phyloP scores from a whole-genome alignment of 2,888 invertebrate genomes.

The Zygaena filipendulae region DNA sequence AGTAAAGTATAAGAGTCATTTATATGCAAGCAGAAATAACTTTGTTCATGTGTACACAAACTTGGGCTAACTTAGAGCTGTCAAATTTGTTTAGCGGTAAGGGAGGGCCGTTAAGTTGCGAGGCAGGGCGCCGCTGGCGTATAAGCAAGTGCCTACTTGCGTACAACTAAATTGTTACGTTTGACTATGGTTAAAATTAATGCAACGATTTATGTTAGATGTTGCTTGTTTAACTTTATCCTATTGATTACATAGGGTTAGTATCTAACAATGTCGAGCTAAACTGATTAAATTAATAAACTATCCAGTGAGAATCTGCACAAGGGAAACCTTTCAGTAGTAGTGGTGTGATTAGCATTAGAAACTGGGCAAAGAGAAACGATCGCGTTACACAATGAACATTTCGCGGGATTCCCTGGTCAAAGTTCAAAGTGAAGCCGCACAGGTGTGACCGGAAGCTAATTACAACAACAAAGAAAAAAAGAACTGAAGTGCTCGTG shows the following conservation, averaged over 20 bases:
- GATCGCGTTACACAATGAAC: slow-evolving; percentile 51
- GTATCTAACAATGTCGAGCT: background rate
- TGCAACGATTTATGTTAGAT: slow-evolving; percentile 52
- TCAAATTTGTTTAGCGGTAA: slow-evolving; percentile 67
- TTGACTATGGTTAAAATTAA: slow-evolving; percentile 65
- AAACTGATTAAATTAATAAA: background rate
- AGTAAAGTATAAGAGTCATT: slow-evolving; percentile 15
- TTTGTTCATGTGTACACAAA: slow-evolving; percentile 46
- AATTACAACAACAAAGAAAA: slow-evolving; percentile 39
- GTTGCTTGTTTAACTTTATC: slow-evolving; percentile 6
- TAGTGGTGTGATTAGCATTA: too few relatives aligned
- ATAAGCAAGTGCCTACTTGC: slow-evolving; percentile 61
- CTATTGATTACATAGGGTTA: slow-evolving; percentile 25
- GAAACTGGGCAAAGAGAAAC: slow-evolving; percentile 25
- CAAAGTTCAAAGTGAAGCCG: slow-evolving; percentile 58
- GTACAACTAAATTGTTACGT: slow-evolving; percentile 61
- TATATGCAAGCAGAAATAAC: slow-evolving; percentile 19
- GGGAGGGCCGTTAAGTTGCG: slow-evolving; percentile 55
- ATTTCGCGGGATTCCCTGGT: slow-evolving; percentile 48
- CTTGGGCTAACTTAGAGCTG: slow-evolving; percentile 62
- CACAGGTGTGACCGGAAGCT: slow-evolving; percentile 38
- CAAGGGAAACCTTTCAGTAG: background rate
- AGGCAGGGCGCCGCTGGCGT: slow-evolving; percentile 50
- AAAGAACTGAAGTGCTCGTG: too few relatives aligned
- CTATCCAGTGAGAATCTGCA: background rate